These are phyloP conservation scores for Aradus depressus DNA, from an alignment of 2,888 invertebrate genomes.

Conservation along the genomic window DNA sequence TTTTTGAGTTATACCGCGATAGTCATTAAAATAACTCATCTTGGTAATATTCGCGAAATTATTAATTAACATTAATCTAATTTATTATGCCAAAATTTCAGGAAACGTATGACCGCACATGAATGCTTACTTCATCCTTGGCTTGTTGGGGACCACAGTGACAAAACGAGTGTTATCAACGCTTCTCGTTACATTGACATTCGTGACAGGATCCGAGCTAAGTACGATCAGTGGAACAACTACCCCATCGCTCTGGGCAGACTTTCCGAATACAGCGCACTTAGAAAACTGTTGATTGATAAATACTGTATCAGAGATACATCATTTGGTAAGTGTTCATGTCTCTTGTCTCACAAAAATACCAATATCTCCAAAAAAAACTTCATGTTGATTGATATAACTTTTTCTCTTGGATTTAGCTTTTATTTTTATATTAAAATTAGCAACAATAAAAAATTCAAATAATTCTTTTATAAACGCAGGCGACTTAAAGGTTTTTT, in stretches of 20 bases:
- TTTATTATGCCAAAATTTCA: too few relatives aligned
- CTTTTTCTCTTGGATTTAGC: neutral
- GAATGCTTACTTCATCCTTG: conserved; percentile 92
- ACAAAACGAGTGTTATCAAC: conserved; percentile 64
- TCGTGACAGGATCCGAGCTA: conserved; percentile 73
- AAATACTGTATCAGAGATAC: conserved; percentile 95
- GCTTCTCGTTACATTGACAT: conserved; percentile 74
- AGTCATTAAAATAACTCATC: too few relatives aligned
- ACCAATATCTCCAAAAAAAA: too few relatives aligned
- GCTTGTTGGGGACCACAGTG: conserved; percentile 78
- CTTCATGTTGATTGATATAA: too few relatives aligned
- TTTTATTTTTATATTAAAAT: too few relatives aligned
- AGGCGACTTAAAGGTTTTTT: too few relatives aligned
- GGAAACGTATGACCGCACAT: conserved; percentile 95
- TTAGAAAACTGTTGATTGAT: conserved; percentile 88
- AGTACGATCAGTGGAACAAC: conserved; percentile 68
- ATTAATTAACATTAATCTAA: too few relatives aligned
- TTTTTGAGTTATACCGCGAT: too few relatives aligned
- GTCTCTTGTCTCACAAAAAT: neutral
- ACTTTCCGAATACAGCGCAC: conserved; percentile 91
- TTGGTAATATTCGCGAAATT: too few relatives aligned
- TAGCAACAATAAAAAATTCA: too few relatives aligned
- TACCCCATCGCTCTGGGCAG: conserved; percentile 91
- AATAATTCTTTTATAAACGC: too few relatives aligned
- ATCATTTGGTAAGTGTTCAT: conserved; percentile 68